Evolutionary conservation across 2,888 invertebrate species (phyloP).

Genomic region (Eristalis arbustorum): DNA sequence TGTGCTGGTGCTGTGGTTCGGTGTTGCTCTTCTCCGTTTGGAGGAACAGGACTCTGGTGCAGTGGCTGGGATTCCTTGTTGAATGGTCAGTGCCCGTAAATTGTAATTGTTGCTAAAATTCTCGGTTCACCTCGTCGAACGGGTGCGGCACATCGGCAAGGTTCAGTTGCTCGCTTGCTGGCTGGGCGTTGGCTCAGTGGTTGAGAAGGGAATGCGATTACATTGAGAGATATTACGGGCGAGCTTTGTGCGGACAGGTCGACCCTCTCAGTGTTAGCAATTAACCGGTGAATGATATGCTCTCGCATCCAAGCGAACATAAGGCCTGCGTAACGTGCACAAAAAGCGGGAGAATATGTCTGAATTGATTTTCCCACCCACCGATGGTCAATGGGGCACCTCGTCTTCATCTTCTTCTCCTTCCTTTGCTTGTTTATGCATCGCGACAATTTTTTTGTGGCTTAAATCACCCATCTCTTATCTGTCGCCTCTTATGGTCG

Average conservation of each 20-base stretch:
- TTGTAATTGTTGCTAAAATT: constrained; percentile 17
- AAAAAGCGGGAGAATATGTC: no score
- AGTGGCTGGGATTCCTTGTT: not conserved
- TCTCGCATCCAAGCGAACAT: no score
- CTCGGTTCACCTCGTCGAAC: constrained; percentile 14
- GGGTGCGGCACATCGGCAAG: not conserved
- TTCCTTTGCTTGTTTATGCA: not conserved
- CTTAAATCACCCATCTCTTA: not conserved
- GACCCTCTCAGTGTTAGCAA: not conserved
- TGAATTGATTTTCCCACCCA: no score
- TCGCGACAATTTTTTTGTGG: not conserved
- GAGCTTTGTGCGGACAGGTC: not conserved
- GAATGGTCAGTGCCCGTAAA: constrained; percentile 2
- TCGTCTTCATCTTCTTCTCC: not conserved
- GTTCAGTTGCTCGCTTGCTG: not conserved
- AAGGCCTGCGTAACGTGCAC: no score
- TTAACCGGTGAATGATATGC: no score
- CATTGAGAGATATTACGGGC: not conserved
- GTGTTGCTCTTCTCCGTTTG: not conserved
- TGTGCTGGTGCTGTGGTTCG: not conserved
- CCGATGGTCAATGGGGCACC: not conserved
- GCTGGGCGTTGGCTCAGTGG: not conserved
- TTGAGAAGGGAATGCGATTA: not conserved
- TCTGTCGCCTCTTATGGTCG: not conserved
- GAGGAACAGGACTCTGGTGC: not conserved